phyloP scores from a whole-genome alignment of 2,113 vertebrate species.

The Scomber colias region DNA sequence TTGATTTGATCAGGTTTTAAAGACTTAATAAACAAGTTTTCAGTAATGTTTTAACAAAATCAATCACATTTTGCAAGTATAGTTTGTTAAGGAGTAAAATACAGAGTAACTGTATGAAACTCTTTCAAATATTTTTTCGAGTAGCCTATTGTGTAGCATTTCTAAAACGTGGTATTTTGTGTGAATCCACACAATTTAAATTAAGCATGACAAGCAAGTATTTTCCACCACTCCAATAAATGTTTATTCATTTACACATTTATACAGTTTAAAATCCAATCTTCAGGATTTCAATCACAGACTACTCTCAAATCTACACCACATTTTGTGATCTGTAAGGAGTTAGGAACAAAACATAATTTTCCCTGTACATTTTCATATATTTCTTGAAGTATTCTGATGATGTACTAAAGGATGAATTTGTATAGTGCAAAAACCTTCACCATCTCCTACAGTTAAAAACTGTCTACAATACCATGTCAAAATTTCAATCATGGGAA shows the following conservation, averaged over 20 bases:
- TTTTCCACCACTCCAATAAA: conserved; percentile 61
- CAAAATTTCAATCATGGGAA: conserved; percentile 32
- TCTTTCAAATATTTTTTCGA: conserved; percentile 17
- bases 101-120: not conserved
- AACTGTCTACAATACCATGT: conserved; percentile 27
- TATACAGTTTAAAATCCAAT: conserved; percentile 61
- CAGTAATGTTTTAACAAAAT: no score
- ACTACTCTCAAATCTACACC: conserved; percentile 27
- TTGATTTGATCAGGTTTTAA: no score
- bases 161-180: not conserved
- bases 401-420: conserved; percentile 34
- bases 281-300: conserved; percentile 42
- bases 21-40: no score
- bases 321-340: conserved; percentile 38
- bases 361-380: conserved; percentile 61
- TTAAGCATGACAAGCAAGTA: not conserved
- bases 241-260: conserved; percentile 78
- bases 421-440: conserved; percentile 69
- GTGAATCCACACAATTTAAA: conserved; percentile 12
- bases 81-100: not conserved
- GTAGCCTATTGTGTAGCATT: not conserved
- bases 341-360: conserved; percentile 46
- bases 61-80: not conserved
- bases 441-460: conserved; percentile 44
- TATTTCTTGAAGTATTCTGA: conserved; percentile 28